A percentile compares a stretch with the other conserved stretches of the same genome.
Evolutionary conservation across 2,888 invertebrate species (phyloP).

Genomic region (Pollenia labialis): DNA sequence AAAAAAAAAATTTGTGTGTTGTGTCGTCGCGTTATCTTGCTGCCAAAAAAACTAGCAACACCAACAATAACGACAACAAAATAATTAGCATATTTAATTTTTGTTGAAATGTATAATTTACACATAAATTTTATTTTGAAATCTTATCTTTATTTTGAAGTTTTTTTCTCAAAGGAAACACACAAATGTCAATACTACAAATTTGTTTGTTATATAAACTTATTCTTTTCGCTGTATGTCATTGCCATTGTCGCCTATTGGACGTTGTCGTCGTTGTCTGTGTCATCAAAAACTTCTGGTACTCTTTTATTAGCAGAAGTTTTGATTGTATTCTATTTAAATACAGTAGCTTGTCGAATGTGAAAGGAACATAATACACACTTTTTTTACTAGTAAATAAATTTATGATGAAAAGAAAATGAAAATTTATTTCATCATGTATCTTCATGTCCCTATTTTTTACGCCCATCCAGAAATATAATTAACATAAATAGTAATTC

Average conservation of each 20-base stretch:
- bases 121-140: slow-evolving; percentile 65
- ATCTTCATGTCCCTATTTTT: too few relatives aligned
- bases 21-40: slow-evolving; percentile 61
- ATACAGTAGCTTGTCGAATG: slow-evolving; percentile 2
- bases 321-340: neutral
- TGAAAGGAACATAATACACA: too few relatives aligned
- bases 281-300: slow-evolving; percentile 38
- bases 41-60: slow-evolving; percentile 32
- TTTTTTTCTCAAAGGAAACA: slow-evolving; percentile 32
- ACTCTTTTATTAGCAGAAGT: neutral
- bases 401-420: too few relatives aligned
- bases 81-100: slow-evolving; percentile 72
- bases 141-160: slow-evolving; percentile 54
- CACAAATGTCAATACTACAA: slow-evolving; percentile 57
- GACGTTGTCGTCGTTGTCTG: slow-evolving; percentile 24
- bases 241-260: slow-evolving; percentile 32
- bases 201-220: slow-evolving; percentile 58
- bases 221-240: slow-evolving; percentile 34
- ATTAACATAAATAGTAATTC: too few relatives aligned
- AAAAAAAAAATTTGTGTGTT: slow-evolving; percentile 6
- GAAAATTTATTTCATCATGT: too few relatives aligned
- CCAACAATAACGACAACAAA: slow-evolving; percentile 13
- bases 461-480: too few relatives aligned
- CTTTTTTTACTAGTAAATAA: too few relatives aligned
- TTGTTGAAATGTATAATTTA: slow-evolving; percentile 62